Base-by-base conservation (phyloP, 2,797 vertebrate species). In the Trachurus trachurus region DNA sequence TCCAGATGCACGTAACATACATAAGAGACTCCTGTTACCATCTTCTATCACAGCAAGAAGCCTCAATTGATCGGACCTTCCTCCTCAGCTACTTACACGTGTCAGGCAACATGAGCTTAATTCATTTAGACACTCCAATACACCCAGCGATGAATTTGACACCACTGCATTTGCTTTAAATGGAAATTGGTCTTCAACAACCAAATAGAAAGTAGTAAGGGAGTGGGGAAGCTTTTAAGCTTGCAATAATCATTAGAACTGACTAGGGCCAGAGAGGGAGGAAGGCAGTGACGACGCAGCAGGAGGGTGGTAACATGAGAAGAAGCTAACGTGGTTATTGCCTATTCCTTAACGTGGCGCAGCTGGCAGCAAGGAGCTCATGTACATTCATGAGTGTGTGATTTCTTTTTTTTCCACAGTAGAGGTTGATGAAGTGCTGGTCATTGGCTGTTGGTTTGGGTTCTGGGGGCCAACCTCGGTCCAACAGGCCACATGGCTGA, bases 141-240 rank as follows among this genome's bases (percentile, higher is more conserved):
- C 76, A 80, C 64, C 66, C 71, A 53, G 66, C 39, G 58, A 68
- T 81, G 63, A 87, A 90, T 88, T 22, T 78, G 81, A 88, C 76
- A 78, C 82, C 47, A 4, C 39, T 29, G 62, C 65, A 45, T 88
- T 84, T 62, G 77, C 76, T 74, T 80, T 72, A 74, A 86, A 81
- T 71, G 84, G 60, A 83, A 79, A 83, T 86, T 84, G 78, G 74
- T 87, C 74, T 84, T 84, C 58, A 74, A 87, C 79, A 87, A 71
- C 1, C 29, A 73, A 58, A 73, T 78, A 65, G 76, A 81, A 74
- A 78, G 74, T 67, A 71, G 71, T 56, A 90, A 85, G 84, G 65
- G 82, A 83, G 78, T 58, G 49, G 21, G 15, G 21, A 64, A 82
- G 81, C 89, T 90, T 93, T 91, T 84, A 89, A 86, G 89, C 71